Base-by-base conservation (phyloP, 1,140 invertebrate species). In the Acromyrmex heyeri region DNA sequence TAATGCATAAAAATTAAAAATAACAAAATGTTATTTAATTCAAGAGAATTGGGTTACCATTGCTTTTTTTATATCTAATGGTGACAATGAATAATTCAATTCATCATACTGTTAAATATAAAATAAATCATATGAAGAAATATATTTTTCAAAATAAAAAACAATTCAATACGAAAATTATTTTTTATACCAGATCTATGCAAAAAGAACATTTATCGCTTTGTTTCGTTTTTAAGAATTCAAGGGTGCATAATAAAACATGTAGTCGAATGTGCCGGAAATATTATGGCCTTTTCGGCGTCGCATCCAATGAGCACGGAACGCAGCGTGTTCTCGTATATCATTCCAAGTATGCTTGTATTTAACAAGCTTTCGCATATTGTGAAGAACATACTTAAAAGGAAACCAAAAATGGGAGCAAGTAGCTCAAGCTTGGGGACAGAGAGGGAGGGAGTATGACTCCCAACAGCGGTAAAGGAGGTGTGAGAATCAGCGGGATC, bases 361-460 rank as follows among this genome's bases (percentile, higher is more conserved):
- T 91, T 94, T 95, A 95, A 95, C 95, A 95, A 95, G 95, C 95
- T 94, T 95, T 95, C 92, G 91, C 91, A 90, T 94, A 95, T 95
- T 94, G 93, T 94, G 90, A 91, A 91, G 89, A 89, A 92, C 91
- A 93, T 95, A 92, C 92, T 95, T 95, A 95, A 95, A 95, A 95
- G 93, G 94, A 95, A 95, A 94, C 94, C 93, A 94, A 95, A 95
- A 95, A 95, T 94, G 92, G 85, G 94, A 92, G 94, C 94, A 95
- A 95, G 95, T 93, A 91, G 91, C 82, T 64, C 79, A 85, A 65
- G 48, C 55, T 57, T 21, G 27, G 27, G 77, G 30, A 59, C 27
- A 57, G 77, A 48, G 24, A 34, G 53, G 50, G 65, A 48, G 30
- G 79, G 76, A 38, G 69, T 44, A 57, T 24, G 65, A 77, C 70